These are phyloP conservation scores for Whitmania pigra DNA, from an alignment of 1,140 invertebrate species.

Conservation along the genomic window DNA sequence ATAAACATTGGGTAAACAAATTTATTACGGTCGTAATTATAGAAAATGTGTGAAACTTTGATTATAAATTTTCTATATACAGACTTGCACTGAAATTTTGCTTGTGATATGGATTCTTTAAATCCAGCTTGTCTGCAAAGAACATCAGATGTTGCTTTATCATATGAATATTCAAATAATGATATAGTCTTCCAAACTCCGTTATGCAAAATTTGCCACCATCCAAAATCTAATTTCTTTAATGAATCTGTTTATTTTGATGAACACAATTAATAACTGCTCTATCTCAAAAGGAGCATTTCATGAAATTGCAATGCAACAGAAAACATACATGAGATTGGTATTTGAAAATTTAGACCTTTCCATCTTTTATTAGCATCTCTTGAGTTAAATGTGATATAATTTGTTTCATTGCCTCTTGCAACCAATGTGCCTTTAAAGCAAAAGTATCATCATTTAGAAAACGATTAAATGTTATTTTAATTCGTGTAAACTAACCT, in stretches of 20 bases:
- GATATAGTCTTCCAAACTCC: background rate
- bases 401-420: background rate
- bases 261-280: no score
- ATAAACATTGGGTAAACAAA: no score
- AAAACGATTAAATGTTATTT: background rate
- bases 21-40: no score
- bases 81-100: background rate
- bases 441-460: background rate
- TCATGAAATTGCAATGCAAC: no score
- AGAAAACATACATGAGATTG: background rate
- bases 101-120: slow-evolving; percentile 3
- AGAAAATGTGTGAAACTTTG: background rate
- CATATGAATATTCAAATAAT: background rate
- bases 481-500: slow-evolving; percentile 4
- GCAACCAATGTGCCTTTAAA: background rate
- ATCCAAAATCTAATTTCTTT: background rate
- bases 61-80: background rate
- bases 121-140: background rate
- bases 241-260: background rate
- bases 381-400: background rate
- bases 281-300: no score
- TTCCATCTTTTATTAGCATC: slow-evolving; percentile 1
- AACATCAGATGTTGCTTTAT: background rate
- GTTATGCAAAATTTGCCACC: background rate
- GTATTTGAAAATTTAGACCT: background rate